phyloP scores from a whole-genome alignment of 2,113 vertebrate genomes.

The Tupaia chinensis region DNA sequence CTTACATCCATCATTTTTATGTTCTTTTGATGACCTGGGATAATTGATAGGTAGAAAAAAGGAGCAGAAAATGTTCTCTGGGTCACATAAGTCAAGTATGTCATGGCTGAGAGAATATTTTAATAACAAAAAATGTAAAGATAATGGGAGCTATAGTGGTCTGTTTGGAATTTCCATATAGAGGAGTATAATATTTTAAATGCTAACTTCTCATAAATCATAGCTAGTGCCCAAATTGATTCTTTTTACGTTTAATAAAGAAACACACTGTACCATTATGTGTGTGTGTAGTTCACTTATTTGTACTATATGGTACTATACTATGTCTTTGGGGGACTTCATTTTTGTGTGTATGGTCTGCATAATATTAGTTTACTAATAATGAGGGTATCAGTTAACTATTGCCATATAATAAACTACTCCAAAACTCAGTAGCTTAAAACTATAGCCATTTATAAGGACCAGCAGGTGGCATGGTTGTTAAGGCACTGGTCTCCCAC shows the following conservation, averaged over 20 bases:
- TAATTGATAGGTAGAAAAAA: constrained; percentile 15
- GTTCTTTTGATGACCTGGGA: not conserved
- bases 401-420: not conserved
- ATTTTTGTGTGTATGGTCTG: not conserved
- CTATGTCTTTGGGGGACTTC: not conserved
- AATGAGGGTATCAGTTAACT: constrained; percentile 26
- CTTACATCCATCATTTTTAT: not conserved
- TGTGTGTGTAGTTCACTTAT: not conserved
- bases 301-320: not conserved
- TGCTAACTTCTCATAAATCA: not conserved
- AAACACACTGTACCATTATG: not conserved
- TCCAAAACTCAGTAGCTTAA: constrained; percentile 50
- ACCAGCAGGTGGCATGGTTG: no score
- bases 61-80: not conserved
- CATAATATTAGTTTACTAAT: constrained; percentile 13
- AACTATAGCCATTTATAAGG: not conserved
- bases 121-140: constrained; percentile 19
- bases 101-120: constrained; percentile 20
- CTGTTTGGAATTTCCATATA: not conserved
- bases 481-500: no score
- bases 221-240: not conserved
- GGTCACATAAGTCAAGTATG: not conserved
- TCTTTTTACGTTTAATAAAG: constrained; percentile 11
- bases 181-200: not conserved
- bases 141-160: not conserved